These are phyloP conservation scores for Ophion slaviceki DNA, from an alignment of 2,888 invertebrate species.

Conservation along the genomic window DNA sequence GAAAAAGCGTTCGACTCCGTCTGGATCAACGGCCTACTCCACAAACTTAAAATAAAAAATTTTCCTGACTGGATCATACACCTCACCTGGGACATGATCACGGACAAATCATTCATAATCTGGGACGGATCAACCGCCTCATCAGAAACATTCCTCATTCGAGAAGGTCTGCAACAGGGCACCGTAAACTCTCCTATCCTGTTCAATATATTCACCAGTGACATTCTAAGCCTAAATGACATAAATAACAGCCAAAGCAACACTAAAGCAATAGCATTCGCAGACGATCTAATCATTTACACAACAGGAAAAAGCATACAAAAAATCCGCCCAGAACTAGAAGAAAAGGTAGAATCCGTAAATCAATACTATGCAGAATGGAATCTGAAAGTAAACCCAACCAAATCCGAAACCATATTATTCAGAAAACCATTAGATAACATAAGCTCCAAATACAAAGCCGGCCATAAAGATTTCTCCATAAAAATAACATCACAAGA, in stretches of 20 bases:
- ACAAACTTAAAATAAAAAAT: neutral
- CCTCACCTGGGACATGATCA: neutral
- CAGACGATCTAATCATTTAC: neutral
- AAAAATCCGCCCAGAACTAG: neutral
- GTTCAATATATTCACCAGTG: neutral
- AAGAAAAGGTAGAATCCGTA: too few relatives aligned
- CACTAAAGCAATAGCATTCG: neutral
- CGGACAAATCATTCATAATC: neutral
- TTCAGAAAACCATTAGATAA: too few relatives aligned
- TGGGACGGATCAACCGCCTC: neutral
- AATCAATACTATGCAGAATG: too few relatives aligned
- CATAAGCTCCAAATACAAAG: too few relatives aligned
- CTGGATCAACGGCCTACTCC: neutral
- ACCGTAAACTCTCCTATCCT: neutral
- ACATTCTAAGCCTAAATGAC: neutral
- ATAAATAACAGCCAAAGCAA: neutral
- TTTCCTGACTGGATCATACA: neutral
- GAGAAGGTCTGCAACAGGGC: neutral
- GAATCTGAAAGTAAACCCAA: too few relatives aligned
- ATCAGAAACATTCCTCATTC: neutral
- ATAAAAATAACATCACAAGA: too few relatives aligned
- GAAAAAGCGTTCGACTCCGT: conserved; percentile 1
- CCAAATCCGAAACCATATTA: too few relatives aligned
- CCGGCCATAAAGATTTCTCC: too few relatives aligned
- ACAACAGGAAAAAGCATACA: neutral